phyloP scores from a whole-genome alignment of 2,113 vertebrate genomes.

The Stigmatopora nigra region DNA sequence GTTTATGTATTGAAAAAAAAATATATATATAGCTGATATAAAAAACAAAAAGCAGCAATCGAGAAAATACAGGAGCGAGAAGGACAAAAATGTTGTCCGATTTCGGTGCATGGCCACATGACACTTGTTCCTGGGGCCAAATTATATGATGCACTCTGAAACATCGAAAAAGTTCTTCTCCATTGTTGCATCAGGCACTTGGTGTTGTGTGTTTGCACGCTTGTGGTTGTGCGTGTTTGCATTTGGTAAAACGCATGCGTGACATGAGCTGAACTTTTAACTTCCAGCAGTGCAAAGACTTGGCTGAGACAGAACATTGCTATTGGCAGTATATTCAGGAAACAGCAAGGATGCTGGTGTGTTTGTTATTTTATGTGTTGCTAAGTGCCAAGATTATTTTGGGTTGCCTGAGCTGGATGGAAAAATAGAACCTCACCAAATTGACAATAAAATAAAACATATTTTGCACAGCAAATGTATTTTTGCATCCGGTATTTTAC shows the following conservation, averaged over 20 bases:
- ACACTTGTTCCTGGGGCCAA: slow-evolving; percentile 6
- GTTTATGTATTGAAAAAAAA: background rate
- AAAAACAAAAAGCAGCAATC: background rate
- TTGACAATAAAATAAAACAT: slow-evolving; percentile 9
- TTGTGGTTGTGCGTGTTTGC: slow-evolving; percentile 6
- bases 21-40: background rate
- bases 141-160: slow-evolving; percentile 8
- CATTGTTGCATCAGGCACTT: background rate
- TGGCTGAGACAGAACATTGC: slow-evolving; percentile 43
- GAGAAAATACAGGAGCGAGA: background rate
- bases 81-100: slow-evolving; percentile 1
- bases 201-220: background rate
- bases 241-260: slow-evolving; percentile 28
- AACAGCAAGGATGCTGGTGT: slow-evolving; percentile 25
- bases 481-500: background rate
- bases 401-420: slow-evolving; percentile 20
- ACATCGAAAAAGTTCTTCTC: slow-evolving; percentile 17
- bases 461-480: background rate
- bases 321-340: slow-evolving; percentile 54
- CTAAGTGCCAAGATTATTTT: slow-evolving; percentile 21
- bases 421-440: slow-evolving; percentile 11
- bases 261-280: slow-evolving; percentile 40
- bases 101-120: slow-evolving; percentile 5
- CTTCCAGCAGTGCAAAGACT: slow-evolving; percentile 34
- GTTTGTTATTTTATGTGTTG: slow-evolving; percentile 19